Percentiles rank a stretch among this genome's conserved stretches.
Evolutionary conservation across 2,113 vertebrate genomes (phyloP).

Genomic region (Antechinus flavipes): DNA sequence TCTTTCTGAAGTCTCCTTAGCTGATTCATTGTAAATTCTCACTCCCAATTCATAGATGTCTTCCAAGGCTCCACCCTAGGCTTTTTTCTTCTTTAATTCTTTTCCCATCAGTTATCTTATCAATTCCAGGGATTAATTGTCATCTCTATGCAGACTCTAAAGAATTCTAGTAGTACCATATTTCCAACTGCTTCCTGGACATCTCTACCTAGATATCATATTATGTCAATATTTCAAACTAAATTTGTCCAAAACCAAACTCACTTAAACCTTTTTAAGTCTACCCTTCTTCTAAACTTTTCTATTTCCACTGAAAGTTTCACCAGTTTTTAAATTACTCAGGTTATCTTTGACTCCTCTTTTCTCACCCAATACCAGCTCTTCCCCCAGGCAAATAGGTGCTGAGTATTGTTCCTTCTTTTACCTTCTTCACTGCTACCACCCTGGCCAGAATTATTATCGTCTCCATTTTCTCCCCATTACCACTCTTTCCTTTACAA

Average conservation of each 20-base stretch:
- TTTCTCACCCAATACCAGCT: background rate
- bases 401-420: background rate
- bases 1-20: background rate
- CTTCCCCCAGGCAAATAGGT: background rate
- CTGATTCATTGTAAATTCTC: background rate
- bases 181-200: background rate
- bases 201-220: background rate
- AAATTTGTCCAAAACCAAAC: background rate
- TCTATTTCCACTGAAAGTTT: background rate
- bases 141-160: too few species aligned
- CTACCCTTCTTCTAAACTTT: background rate
- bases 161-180: background rate
- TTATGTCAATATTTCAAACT: background rate
- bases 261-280: background rate
- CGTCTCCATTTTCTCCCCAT: background rate
- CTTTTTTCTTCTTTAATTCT: background rate
- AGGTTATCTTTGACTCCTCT: background rate
- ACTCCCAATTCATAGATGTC: background rate
- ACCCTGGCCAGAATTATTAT: background rate
- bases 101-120: background rate
- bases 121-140: background rate
- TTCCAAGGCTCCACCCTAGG: background rate
- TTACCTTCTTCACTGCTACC: background rate
- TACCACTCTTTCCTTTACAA: background rate
- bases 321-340: background rate